phyloP scores from a whole-genome alignment of 2,888 invertebrate species.

The Limnephilus rhombicus region DNA sequence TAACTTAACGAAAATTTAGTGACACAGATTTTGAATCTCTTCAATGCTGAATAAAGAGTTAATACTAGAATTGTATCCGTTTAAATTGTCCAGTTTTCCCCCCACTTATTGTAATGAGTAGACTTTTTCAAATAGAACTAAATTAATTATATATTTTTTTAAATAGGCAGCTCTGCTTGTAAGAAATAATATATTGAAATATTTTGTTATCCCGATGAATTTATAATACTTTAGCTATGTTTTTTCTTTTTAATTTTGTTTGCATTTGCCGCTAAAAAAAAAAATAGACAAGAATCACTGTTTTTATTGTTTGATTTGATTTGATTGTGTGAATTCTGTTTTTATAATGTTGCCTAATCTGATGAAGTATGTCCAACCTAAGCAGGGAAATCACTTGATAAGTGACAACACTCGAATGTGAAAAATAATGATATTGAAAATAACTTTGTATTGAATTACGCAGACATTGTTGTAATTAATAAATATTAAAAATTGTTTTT shows the following conservation, averaged over 20 bases:
- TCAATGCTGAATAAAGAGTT: background rate
- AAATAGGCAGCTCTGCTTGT: conserved; percentile 7
- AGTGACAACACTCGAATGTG: conserved; percentile 7
- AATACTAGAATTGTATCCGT: background rate
- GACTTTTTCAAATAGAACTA: background rate
- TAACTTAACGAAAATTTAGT: background rate
- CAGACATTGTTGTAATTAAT: conserved; percentile 45
- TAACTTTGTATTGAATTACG: conserved; percentile 45
- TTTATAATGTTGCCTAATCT: conserved; percentile 27
- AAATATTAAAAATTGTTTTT: conserved; percentile 44
- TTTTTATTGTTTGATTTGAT: background rate
- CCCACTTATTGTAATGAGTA: background rate
- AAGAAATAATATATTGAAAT: background rate
- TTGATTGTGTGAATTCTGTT: conserved; percentile 8
- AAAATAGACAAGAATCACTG: conserved; percentile 9
- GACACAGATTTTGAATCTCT: background rate
- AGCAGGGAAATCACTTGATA: conserved; percentile 16
- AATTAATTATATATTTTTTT: background rate
- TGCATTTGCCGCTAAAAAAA: background rate
- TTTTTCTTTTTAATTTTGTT: background rate
- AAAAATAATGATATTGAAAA: conserved; percentile 50
- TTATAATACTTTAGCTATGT: background rate
- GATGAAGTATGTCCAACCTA: conserved; percentile 32
- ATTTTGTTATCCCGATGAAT: background rate
- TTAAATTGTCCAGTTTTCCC: background rate